phyloP scores from a whole-genome alignment of 2,888 invertebrate species.

The Sphaerophoria taeniata region DNA sequence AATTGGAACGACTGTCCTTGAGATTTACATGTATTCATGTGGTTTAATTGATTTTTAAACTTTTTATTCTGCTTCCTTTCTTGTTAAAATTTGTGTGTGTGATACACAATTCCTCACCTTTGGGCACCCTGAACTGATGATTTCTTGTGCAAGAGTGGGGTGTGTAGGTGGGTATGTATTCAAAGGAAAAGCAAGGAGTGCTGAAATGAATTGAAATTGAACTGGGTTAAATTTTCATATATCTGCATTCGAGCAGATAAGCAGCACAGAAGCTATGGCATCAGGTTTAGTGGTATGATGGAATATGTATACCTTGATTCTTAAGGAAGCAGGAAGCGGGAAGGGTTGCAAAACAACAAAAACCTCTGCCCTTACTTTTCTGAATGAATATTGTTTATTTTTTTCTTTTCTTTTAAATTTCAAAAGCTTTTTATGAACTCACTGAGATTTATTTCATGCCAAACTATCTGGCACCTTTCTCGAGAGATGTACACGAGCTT shows the following conservation, averaged over 20 bases:
- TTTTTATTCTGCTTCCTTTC: constrained; percentile 5
- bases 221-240: constrained; percentile 59
- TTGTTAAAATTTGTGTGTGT: constrained; percentile 2
- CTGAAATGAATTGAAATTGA: constrained; percentile 59
- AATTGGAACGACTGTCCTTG: constrained; percentile 62
- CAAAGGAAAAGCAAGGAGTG: constrained; percentile 1
- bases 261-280: constrained; percentile 51
- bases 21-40: constrained; percentile 65
- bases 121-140: constrained; percentile 25
- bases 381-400: constrained; percentile 43
- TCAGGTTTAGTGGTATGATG: constrained; percentile 57
- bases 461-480: constrained; percentile 27
- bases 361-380: constrained; percentile 11
- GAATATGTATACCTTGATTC: not conserved
- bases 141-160: not conserved
- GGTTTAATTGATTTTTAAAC: constrained; percentile 69
- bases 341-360: constrained; percentile 36
- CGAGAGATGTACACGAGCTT: not conserved
- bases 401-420: constrained; percentile 44
- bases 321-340: not conserved
- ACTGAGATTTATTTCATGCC: constrained; percentile 55
- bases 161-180: not conserved
- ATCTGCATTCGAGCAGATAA: constrained; percentile 65
- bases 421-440: constrained; percentile 35
- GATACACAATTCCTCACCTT: not conserved